Evolutionary conservation across 2,888 invertebrate genomes (phyloP), one percentile per base, ranked within the genome.

Genomic region (Seira musarum): DNA sequence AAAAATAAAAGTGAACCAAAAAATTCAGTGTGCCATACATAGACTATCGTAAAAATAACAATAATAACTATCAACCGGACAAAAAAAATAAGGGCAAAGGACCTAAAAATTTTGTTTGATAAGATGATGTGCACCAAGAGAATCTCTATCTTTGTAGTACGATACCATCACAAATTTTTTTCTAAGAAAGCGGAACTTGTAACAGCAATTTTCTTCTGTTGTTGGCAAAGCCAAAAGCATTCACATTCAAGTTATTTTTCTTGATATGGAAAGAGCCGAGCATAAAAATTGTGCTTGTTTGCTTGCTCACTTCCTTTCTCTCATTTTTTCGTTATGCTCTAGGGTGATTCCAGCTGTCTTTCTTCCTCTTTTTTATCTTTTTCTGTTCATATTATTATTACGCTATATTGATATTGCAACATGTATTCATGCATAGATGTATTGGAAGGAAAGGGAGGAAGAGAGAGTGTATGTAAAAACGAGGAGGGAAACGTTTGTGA

Each of bases 341-440:
- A 72, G 78, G 78, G 78, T 78, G 78, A 78, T 71, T 78, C 71
- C 71, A 78, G 71, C 78, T 78, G 78, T 78, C 78, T 72, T 78
- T 72, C 72, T 77, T 67, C 78, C 67, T 72, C 49, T 46, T 78
- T 67, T 72, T 65, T 71, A 78, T 71, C 5, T 40, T 40, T 40
- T 40, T 40, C 78, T 78, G 78, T 71, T 66, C 78, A 66, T 78
- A 71, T 66, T 61, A 40, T 40, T 40, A 40, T 40, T 40, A 40
- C 40, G 5, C 40, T 40, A 73, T 73, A 78, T 78, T 71, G 78
- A 78, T 78, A 78, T 78, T 78, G 78, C 71, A 70, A 78, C 78
- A 71, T 71, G 66, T 69, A 40, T 40, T 40, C 40, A 40, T 40
- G 40, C 40, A 40, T 40, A 13, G 40, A 71, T 78, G 35, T 63